phyloP scores from a whole-genome alignment of 2,797 vertebrate genomes.

The Acrocephalus scirpaceus region DNA sequence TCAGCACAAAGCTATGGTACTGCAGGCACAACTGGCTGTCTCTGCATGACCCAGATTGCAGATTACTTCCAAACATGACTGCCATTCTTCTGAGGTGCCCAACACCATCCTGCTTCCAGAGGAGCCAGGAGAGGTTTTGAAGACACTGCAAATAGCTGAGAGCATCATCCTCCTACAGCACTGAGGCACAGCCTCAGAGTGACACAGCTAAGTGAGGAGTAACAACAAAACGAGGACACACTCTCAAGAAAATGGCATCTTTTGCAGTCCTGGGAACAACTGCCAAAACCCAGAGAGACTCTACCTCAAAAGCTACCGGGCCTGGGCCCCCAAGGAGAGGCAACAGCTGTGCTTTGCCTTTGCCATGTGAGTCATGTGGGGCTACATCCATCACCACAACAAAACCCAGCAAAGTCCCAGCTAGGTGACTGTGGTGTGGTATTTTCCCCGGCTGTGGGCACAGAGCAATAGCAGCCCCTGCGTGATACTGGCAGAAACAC shows the following conservation, averaged over 20 bases:
- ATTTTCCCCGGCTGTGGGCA: fast-evolving
- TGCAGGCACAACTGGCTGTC: neutral
- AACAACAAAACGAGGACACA: neutral
- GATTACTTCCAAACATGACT: neutral
- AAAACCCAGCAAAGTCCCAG: neutral
- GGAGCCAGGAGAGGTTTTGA: neutral
- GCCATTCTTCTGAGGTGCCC: neutral
- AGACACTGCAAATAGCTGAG: neutral
- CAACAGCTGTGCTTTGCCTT: neutral
- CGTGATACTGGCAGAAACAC: fast-evolving
- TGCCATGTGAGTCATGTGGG: fast-evolving
- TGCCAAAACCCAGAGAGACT: neutral
- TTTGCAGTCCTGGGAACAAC: neutral
- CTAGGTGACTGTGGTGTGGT: neutral
- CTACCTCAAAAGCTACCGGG: neutral
- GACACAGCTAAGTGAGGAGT: neutral
- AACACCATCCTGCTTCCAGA: neutral
- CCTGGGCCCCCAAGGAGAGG: neutral
- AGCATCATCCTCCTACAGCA: neutral
- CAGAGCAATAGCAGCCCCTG: fast-evolving
- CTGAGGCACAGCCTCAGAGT: neutral
- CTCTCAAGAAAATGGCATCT: neutral
- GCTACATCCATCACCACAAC: neutral
- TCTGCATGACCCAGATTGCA: fast-evolving
- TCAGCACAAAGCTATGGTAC: neutral